Evolutionary conservation across 2,113 vertebrate genomes (phyloP).

Genomic region (rabbit (Oryctolagus cuniculus)): DNA sequence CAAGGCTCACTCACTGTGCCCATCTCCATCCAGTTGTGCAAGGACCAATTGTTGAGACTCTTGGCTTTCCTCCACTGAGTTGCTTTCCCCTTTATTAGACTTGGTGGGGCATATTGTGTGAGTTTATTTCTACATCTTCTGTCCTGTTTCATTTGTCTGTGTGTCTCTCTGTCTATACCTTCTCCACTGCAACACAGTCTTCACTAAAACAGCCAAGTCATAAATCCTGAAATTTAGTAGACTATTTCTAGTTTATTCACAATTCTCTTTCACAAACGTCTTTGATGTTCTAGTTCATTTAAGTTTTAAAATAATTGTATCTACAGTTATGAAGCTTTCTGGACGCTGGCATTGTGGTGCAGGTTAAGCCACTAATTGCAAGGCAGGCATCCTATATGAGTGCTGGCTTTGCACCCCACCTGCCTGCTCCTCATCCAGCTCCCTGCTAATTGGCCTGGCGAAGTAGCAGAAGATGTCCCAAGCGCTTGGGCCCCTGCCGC

Average conservation of each 20-base stretch:
- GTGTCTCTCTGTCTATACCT: not conserved
- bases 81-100: not conserved
- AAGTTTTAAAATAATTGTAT: not conserved
- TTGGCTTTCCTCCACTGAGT: fast-evolving
- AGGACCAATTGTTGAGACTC: not conserved
- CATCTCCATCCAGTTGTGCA: fast-evolving
- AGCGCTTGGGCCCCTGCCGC: too few species aligned
- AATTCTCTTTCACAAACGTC: not conserved
- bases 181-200: not conserved
- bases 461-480: too few species aligned
- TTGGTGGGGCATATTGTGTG: fast-evolving
- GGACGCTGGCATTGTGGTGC: not conserved
- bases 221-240: not conserved
- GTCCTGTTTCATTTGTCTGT: fast-evolving
- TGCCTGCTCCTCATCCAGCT: too few species aligned
- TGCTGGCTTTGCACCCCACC: too few species aligned
- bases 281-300: not conserved
- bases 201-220: not conserved
- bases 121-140: not conserved
- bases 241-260: not conserved
- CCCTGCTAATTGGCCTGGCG: too few species aligned
- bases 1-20: not conserved
- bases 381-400: too few species aligned
- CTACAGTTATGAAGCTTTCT: not conserved
- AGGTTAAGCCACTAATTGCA: too few species aligned